Evolutionary conservation across 2,797 vertebrate genomes (phyloP).

Genomic region (Epinephelus coioides): DNA sequence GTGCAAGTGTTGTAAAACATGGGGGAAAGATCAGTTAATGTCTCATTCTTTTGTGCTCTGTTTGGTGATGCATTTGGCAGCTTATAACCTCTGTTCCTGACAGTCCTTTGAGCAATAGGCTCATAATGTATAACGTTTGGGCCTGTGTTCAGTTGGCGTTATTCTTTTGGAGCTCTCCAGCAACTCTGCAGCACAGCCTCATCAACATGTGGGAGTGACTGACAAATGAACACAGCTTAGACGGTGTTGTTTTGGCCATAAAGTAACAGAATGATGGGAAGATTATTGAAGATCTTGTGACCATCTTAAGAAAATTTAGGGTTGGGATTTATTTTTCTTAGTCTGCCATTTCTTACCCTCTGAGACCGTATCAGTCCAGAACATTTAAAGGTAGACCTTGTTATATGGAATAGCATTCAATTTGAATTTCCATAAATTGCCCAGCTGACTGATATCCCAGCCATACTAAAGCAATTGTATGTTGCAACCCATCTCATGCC

Average conservation of each 20-base stretch:
- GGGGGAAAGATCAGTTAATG: constrained; percentile 17
- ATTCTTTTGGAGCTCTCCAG: constrained; percentile 22
- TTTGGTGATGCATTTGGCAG: constrained; percentile 59
- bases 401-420: background rate
- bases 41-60: constrained; percentile 42
- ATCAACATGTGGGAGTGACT: constrained; percentile 61
- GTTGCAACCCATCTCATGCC: background rate
- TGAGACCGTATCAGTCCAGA: background rate
- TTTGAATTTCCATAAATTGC: constrained; percentile 20
- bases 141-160: constrained; percentile 47
- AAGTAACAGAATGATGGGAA: constrained; percentile 51
- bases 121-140: constrained; percentile 59
- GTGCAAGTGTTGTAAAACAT: constrained; percentile 41
- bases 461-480: background rate
- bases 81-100: constrained; percentile 31
- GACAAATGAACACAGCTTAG: constrained; percentile 49
- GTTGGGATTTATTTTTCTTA: constrained; percentile 21
- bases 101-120: constrained; percentile 51
- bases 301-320: constrained; percentile 23
- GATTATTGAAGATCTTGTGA: constrained; percentile 31
- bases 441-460: background rate
- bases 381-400: background rate
- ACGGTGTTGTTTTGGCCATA: constrained; percentile 39
- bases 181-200: constrained; percentile 21
- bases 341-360: background rate